Evolutionary conservation across 2,113 vertebrate species (phyloP), one percentile per base, ranked within the genome.

Genomic region (Chaenogobius annularis): DNA sequence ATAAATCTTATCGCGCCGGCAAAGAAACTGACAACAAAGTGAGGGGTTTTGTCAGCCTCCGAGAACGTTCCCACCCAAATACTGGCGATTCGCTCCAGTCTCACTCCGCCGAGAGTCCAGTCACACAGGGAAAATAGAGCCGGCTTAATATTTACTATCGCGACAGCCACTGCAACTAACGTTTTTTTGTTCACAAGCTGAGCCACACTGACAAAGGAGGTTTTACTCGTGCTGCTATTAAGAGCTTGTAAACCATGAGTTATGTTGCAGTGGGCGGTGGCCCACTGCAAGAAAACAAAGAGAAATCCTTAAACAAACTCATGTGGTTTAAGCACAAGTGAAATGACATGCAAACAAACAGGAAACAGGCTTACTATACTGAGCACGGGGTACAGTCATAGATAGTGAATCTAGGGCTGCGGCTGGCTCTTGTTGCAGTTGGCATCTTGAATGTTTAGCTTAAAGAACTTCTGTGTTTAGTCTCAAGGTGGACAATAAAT

Each of bases 191-290:
- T 12, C 44, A 46, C 44, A 8, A 61, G 58, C 17, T 8, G 61
- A 1, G 59, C 73, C 56, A 20, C 17, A 54, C 66, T 20, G 75
- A 83, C 82, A 81, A 78, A 84, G 56, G 58, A 74, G 58, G 77
- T 85, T 78, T 78, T 72, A 78, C 64, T 68, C 68, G 78, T 80
- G 47, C 31, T 73, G 74, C 69, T 61, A 79, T 83, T 73, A 84
- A 40, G 72, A 88, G 83, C 58, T 31, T 17, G 26, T 61, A 61
- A 84, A 82, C 69, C 65, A 76, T 44, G 79, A 86, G 85, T 87
- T 93, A 93, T 93, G 93, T 88, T 70, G 75, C 77, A 85, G 84
- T 87, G 88, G 91, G 90, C 85, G 88, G 89, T 85, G 80, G 75
- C 77, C 71, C 26, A 15, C n/a, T n/a, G 22, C 7, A 40, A 40